Percentiles rank a stretch among this genome's conserved stretches.
phyloP scores from a whole-genome alignment of 1,140 invertebrate species.

The Bombus polaris region DNA sequence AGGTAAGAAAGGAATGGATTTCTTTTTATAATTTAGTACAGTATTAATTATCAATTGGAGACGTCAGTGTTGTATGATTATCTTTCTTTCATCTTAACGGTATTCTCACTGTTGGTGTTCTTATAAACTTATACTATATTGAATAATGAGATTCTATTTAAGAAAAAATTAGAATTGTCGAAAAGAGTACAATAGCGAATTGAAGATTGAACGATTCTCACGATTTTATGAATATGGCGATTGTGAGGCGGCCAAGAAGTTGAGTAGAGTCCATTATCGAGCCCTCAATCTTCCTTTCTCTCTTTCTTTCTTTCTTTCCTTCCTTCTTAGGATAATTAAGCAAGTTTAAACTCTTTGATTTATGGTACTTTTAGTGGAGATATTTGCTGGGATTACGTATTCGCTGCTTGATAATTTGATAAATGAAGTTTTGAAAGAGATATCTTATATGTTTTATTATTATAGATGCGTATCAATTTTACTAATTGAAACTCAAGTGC shows the following conservation, averaged over 20 bases:
- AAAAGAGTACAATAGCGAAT: not conserved
- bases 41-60: no score
- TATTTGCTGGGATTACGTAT: conserved; percentile 4
- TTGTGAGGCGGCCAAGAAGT: not conserved
- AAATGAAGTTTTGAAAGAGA: not conserved
- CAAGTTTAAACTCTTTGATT: conserved; percentile 10
- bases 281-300: not conserved
- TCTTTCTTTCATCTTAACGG: no score
- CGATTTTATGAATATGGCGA: conserved; percentile 5
- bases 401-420: conserved; percentile 9
- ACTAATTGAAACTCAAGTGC: not conserved
- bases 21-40: no score
- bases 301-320: not conserved
- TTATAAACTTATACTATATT: no score
- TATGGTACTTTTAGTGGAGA: not conserved
- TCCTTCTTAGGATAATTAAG: not conserved
- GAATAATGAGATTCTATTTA: no score
- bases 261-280: not conserved
- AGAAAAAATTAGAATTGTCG: no score
- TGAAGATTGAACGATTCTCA: not conserved
- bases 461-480: not conserved
- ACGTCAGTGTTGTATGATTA: no score
- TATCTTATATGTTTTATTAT: not conserved
- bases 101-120: no score
- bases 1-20: no score